Percentiles rank a stretch among this genome's conserved stretches.
Evolutionary conservation across 92 coral and sea anemone genomes (phyloP).

Genomic region (Diadumene lineata): DNA sequence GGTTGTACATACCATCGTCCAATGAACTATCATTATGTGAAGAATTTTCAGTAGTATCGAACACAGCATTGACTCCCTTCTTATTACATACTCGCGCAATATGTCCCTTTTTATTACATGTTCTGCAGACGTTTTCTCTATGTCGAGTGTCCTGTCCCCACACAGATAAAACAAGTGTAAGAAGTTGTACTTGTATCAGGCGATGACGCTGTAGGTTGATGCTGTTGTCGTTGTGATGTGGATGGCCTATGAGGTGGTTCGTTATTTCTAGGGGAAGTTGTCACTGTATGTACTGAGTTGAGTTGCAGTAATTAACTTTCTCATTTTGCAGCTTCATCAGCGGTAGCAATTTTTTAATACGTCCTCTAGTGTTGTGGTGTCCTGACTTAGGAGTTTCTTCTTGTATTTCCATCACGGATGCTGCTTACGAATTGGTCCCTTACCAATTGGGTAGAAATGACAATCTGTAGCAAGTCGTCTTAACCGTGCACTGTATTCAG

Average conservation of each 20-base stretch:
- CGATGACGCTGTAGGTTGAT: neutral
- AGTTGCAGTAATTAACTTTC: constrained; percentile 10
- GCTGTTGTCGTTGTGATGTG: neutral
- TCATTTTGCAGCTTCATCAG: constrained; percentile 21
- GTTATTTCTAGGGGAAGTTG: neutral
- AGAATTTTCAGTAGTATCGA: neutral
- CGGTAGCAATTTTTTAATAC: constrained; percentile 10
- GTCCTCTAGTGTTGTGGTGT: constrained; percentile 2
- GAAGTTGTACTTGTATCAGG: neutral
- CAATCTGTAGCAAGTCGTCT: constrained; percentile 24
- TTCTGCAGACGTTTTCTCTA: neutral
- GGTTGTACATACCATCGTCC: neutral
- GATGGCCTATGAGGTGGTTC: neutral
- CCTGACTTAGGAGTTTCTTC: constrained; percentile 18
- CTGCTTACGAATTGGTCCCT: constrained; percentile 17
- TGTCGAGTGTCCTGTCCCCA: neutral
- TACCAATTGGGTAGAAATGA: neutral
- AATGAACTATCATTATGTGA: neutral
- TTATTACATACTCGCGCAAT: neutral
- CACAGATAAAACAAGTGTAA: neutral
- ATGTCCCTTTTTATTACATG: neutral
- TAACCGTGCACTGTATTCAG: constrained; percentile 33
- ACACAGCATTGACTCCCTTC: neutral
- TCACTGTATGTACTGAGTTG: constrained; percentile 7
- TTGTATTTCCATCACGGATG: constrained; percentile 17